Evolutionary conservation across 2,113 vertebrate species (phyloP).

Genomic region (Corythoichthys haematopterus): DNA sequence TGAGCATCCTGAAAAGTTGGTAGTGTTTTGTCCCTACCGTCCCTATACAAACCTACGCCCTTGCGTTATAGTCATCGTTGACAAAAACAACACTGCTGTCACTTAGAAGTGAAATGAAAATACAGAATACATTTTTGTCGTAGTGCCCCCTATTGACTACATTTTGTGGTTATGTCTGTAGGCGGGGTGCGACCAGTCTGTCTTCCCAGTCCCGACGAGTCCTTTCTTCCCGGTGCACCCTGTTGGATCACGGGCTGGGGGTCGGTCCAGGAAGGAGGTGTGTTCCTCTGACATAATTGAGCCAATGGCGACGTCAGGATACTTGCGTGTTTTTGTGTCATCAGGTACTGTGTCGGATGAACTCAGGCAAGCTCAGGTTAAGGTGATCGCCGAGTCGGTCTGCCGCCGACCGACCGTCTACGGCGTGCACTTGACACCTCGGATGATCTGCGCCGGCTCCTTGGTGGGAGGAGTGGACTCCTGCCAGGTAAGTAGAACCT

Average conservation of each 20-base stretch:
- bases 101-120: too few relatives aligned
- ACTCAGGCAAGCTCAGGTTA: conserved; percentile 67
- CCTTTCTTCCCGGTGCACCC: conserved; percentile 55
- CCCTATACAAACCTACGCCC: too few relatives aligned
- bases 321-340: neutral
- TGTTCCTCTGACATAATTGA: conserved; percentile 3
- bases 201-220: conserved; percentile 59
- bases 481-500: conserved; percentile 67
- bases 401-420: conserved; percentile 62
- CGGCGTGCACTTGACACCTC: conserved; percentile 58
- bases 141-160: too few relatives aligned
- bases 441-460: conserved; percentile 75
- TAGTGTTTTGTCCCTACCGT: too few relatives aligned
- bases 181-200: conserved; percentile 68
- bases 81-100: too few relatives aligned
- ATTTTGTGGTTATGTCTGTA: conserved; percentile 14
- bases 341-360: conserved; percentile 56
- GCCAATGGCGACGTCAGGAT: neutral
- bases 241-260: conserved; percentile 80
- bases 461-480: conserved; percentile 72
- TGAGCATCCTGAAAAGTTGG: too few relatives aligned
- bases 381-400: conserved; percentile 58
- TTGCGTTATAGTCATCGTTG: too few relatives aligned
- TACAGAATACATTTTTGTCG: too few relatives aligned
- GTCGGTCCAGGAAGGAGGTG: conserved; percentile 63